phyloP scores from a whole-genome alignment of 2,888 invertebrate genomes.

The Scelioninae gen. 2 region DNA sequence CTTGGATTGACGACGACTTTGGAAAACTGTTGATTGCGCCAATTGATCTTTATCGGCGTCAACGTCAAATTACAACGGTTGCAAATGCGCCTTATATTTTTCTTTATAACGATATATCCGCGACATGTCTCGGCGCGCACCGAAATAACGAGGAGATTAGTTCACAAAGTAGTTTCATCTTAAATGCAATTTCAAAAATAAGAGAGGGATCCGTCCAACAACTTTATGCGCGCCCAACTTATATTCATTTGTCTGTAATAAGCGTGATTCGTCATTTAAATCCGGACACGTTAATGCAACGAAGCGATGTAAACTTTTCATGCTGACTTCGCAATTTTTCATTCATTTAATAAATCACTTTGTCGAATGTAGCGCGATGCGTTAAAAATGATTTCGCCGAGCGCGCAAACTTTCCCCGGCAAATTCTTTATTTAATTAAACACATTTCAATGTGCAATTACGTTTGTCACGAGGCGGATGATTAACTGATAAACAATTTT shows the following conservation, averaged over 20 bases:
- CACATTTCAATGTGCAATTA: neutral
- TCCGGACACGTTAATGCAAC: conserved; percentile 59
- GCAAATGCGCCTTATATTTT: conserved; percentile 15
- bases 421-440: too few relatives aligned
- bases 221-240: conserved; percentile 58
- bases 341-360: conserved; percentile 57
- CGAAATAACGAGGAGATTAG: conserved; percentile 54
- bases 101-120: conserved; percentile 34
- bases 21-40: too few relatives aligned
- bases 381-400: conserved; percentile 12
- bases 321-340: conserved; percentile 54
- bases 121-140: conserved; percentile 40
- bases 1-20: too few relatives aligned
- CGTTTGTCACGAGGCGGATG: neutral
- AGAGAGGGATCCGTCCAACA: conserved; percentile 45
- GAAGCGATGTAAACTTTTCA: conserved; percentile 56
- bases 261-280: conserved; percentile 58
- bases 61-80: too few relatives aligned
- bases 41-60: too few relatives aligned
- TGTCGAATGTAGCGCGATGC: conserved; percentile 42
- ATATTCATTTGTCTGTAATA: conserved; percentile 59
- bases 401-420: conserved; percentile 1
- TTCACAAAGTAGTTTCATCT: conserved; percentile 56
- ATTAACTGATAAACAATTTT: conserved; percentile 5
- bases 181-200: conserved; percentile 58